A percentile compares a stretch with the other conserved stretches of the same genome.
phyloP scores from a whole-genome alignment of 2,797 vertebrate genomes.

The Sebastes taczanowskii region DNA sequence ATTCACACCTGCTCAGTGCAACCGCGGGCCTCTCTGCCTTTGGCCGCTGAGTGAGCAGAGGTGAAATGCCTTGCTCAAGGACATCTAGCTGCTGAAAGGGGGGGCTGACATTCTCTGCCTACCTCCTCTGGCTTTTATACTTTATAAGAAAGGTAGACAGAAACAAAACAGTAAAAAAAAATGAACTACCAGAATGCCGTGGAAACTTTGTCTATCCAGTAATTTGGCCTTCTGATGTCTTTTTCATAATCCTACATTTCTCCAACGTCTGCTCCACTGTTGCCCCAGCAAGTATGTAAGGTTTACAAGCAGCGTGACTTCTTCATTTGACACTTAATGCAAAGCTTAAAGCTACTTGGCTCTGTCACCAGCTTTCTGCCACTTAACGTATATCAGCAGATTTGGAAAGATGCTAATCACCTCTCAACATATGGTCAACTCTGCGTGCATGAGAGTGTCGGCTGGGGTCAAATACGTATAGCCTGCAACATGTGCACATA shows the following conservation, averaged over 20 bases:
- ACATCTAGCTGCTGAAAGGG: not conserved
- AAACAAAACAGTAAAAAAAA: not conserved
- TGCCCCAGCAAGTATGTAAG: not conserved
- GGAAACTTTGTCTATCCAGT: not conserved
- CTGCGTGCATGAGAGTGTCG: not conserved
- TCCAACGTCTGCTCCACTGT: not conserved
- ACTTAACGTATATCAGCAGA: conserved; percentile 10
- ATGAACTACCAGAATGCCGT: not conserved
- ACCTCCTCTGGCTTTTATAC: not conserved
- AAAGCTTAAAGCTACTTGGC: conserved; percentile 13
- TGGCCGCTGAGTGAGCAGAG: conserved; percentile 3
- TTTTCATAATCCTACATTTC: not conserved
- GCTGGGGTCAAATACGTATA: conserved; percentile 12
- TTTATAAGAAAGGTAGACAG: not conserved
- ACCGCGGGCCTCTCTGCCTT: not conserved
- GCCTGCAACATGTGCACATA: not conserved
- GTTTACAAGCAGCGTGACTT: not conserved
- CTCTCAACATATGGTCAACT: not conserved
- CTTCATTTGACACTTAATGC: not conserved
- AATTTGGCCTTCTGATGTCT: not conserved
- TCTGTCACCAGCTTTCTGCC: not conserved
- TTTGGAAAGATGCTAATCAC: conserved; percentile 28
- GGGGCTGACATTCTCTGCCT: not conserved
- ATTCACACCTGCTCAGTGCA: conserved; percentile 22
- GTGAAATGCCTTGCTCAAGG: conserved; percentile 27